Evolutionary conservation across 2,888 invertebrate genomes (phyloP), one percentile per base, ranked within the genome.

Genomic region (Drosophila formosana): DNA sequence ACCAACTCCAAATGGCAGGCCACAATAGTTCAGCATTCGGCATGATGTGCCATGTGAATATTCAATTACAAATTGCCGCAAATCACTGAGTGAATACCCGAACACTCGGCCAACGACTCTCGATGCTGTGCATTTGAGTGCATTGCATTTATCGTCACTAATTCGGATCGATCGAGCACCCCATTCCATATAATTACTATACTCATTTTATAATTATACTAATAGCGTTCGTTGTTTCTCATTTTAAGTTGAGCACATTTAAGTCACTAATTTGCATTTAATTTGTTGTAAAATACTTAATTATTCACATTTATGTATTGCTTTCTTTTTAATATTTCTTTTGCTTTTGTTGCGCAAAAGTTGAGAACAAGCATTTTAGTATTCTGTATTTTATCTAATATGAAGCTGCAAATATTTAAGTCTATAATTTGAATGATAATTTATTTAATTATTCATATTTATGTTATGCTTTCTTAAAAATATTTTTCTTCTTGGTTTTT

Each of bases 1-100:
- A 43, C 61, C 66, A 66, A 79, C 58, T 63, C 73, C 73, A 66
- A 78, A 78, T 67, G 66, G 64, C 74, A 60, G 70, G 64, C 58
- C 62, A 58, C 55, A 51, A 58, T 50, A 51, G 58, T 56, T 60
- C 41, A 56, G 56, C 45, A 43, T 28, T 45, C 8, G 28, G 28
- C 13, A 28, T 67, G 55, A 49, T 56, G 45, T 32, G 37, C 43
- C 70, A 75, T 70, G 60, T 75, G 64, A 65, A 73, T 75, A 64
- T 73, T 75, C 60, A 70, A 73, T 70, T 70, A 70, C 73, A 70
- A 61, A 70, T 61, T 70, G 64, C 37, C 41, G 28, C 51, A 45
- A 30, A 11, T 32, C 32, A 25, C 25, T 13, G 11, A 37, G 30
- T 32, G 23, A 46, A 56, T 52, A 18, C 18, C 18, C 0, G 6